Base-by-base conservation (phyloP, 2,797 vertebrate genomes). In the Macropodus opercularis region DNA sequence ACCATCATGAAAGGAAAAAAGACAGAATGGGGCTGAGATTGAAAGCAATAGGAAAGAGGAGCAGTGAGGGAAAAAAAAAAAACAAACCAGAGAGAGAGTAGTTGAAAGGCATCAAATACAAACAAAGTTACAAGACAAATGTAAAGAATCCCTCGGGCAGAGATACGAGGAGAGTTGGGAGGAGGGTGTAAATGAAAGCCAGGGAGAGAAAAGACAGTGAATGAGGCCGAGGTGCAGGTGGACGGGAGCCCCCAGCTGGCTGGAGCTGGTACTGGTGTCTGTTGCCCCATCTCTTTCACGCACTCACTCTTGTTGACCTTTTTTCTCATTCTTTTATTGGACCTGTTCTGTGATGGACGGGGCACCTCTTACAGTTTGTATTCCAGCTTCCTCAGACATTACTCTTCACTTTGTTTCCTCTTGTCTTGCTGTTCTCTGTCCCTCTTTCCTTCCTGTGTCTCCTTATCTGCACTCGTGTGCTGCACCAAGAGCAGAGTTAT, bases 191-290 rank as follows among this genome's bases (percentile, higher is more conserved):
- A 70, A 38, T 55, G 23, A 59, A 58, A 64, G 32, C 0, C 2
- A 13, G 10, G 5, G 13, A n/a, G 22, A 22, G 23, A 35, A 53
- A 56, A 56, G 23, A 47, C n/a, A 10, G 21, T 24, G 38, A 21
- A 39, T 59, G 48, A 69, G 60, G 61, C 26, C 76, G 60, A 63
- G 24, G 80, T 82, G 64, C 71, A 81, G 49, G 63, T 80, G 36
- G 79, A 69, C 63, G 54, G 73, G 75, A 57, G 77, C 81, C 87
- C 75, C 80, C 85, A 79, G 29, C 80, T 86, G 83, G 83, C 24
- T 36, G 53, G 64, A 84, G 66, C 50, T 73, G 64, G 77, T 55
- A 81, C 46, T 72, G 38, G 23, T 17, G 8, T 38, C 35, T 9
- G 18, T 6, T 3, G 9, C 36, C 13, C 38, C 17, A 17, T 39